A percentile compares a stretch with the other conserved stretches of the same genome.
Conservation (phyloP, 2,113 vertebrate species). For the Caloenas nicobarica region DNA sequence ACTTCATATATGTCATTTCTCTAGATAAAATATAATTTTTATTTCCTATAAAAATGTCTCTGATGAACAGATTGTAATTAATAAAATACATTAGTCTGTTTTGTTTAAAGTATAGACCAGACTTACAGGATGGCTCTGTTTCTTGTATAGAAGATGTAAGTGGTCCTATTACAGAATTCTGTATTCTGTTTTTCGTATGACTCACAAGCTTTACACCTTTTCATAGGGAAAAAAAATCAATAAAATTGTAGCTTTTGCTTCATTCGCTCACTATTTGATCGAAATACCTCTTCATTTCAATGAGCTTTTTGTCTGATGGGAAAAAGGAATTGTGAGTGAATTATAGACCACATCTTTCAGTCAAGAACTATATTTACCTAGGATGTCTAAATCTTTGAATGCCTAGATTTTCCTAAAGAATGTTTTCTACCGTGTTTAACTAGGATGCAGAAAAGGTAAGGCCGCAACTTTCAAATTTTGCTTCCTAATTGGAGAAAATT, state of each 20-base stretch:
- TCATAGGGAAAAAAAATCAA: background rate
- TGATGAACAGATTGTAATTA: constrained; percentile 3
- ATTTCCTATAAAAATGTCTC: background rate
- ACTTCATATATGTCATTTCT: background rate
- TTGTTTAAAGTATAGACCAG: background rate
- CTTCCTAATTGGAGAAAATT: background rate
- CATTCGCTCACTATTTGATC: fast-evolving
- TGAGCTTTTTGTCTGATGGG: background rate
- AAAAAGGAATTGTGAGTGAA: background rate
- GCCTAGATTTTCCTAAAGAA: background rate
- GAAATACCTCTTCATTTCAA: background rate
- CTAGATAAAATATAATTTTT: background rate
- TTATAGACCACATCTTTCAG: background rate
- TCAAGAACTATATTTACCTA: background rate
- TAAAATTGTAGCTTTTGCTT: background rate
- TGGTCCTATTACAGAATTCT: background rate
- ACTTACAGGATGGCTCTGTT: background rate
- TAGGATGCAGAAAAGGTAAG: background rate
- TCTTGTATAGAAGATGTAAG: background rate
- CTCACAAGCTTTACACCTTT: background rate
- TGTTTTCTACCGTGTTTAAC: background rate
- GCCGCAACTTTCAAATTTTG: background rate
- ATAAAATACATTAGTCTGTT: background rate
- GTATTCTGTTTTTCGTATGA: background rate
- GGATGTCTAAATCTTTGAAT: background rate